phyloP scores from a whole-genome alignment of 23 tunicate genomes.

The Halocynthia roretzi region DNA sequence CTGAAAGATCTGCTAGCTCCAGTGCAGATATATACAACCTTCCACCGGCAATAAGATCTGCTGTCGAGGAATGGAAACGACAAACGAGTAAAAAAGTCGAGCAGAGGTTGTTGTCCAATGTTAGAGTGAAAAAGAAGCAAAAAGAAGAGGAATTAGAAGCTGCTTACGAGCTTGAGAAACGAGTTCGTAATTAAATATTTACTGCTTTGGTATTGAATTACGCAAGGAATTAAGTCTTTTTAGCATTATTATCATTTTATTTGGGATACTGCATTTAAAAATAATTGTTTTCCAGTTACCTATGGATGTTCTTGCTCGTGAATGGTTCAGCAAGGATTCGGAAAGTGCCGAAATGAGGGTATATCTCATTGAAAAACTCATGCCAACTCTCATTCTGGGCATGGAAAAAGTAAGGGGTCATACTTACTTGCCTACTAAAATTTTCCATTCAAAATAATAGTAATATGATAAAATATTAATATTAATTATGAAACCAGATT shows the following conservation, averaged over 20 bases:
- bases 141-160: neutral
- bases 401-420: constrained; percentile 50
- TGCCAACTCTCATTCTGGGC: constrained; percentile 73
- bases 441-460: too few relatives aligned
- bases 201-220: neutral
- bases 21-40: neutral
- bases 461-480: too few relatives aligned
- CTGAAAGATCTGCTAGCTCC: neutral
- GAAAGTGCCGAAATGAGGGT: constrained; percentile 45
- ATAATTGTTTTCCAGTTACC: constrained; percentile 34
- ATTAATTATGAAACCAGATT: constrained; percentile 20
- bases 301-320: constrained; percentile 62
- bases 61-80: neutral
- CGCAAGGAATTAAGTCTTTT: neutral
- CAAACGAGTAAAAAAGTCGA: neutral
- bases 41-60: neutral
- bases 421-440: too few relatives aligned
- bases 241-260: neutral
- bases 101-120: neutral
- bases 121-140: neutral
- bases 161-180: too few relatives aligned
- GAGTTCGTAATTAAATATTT: neutral
- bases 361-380: constrained; percentile 59
- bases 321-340: constrained; percentile 69
- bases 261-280: neutral